phyloP scores from a whole-genome alignment of 1,140 invertebrate species.

The Lasaia peninsularis region DNA sequence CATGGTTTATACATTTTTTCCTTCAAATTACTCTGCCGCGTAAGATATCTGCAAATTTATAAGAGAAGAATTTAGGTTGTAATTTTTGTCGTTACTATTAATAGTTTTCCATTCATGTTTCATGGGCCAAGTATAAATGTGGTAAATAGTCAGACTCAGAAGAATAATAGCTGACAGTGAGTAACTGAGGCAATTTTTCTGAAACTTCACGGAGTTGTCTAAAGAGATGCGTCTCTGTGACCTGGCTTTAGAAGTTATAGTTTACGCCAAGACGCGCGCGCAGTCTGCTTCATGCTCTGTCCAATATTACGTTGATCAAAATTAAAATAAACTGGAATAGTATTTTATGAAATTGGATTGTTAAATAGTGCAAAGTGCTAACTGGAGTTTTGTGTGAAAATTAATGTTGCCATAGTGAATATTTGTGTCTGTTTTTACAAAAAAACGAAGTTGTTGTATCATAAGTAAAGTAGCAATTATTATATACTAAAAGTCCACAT shows the following conservation, averaged over 20 bases:
- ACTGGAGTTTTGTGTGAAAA: constrained; percentile 2
- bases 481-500: background rate
- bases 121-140: constrained; percentile 1
- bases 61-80: no score
- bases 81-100: background rate
- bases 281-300: constrained; percentile 49
- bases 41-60: no score
- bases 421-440: constrained; percentile 7
- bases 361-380: constrained; percentile 21
- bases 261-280: constrained; percentile 49
- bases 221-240: constrained; percentile 41
- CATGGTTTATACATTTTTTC: no score
- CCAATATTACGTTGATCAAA: constrained; percentile 62
- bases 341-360: constrained; percentile 25
- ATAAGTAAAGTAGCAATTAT: constrained; percentile 17
- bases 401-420: constrained; percentile 17
- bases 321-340: constrained; percentile 53
- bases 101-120: background rate
- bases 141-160: constrained; percentile 14
- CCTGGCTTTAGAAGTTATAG: constrained; percentile 39
- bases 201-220: constrained; percentile 34
- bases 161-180: constrained; percentile 42
- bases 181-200: constrained; percentile 46
- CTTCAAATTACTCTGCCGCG: no score
- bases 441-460: background rate